Percentiles rank a stretch among this genome's conserved stretches.
phyloP scores from a whole-genome alignment of 2,113 vertebrate genomes.

The Taxidea taxus region DNA sequence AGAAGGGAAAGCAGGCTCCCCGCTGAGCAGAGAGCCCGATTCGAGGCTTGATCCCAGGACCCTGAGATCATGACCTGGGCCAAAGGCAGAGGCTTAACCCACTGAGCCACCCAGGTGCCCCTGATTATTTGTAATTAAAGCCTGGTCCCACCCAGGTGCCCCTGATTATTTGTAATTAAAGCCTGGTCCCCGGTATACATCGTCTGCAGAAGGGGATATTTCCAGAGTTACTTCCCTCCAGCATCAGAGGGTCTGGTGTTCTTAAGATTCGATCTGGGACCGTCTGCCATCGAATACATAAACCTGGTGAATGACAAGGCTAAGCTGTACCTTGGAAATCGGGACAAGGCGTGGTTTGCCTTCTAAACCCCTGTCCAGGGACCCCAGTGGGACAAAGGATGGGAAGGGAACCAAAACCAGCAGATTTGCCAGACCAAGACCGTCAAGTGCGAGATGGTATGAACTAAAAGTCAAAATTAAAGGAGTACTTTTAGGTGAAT shows the following conservation, averaged over 20 bases:
- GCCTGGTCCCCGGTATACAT: neutral
- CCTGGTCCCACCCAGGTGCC: no score
- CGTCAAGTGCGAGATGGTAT: neutral
- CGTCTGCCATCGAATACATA: neutral
- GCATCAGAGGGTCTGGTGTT: no score
- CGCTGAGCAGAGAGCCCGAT: no score
- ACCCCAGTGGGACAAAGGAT: accelerated
- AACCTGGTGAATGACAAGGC: neutral
- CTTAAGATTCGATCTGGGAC: neutral
- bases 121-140: no score
- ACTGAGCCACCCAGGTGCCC: no score
- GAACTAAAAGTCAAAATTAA: neutral
- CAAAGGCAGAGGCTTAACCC: no score
- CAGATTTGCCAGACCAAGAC: neutral
- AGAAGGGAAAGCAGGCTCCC: no score
- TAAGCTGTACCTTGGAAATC: neutral
- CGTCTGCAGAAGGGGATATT: neutral
- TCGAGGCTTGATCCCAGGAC: no score
- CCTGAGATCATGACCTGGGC: no score
- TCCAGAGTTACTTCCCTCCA: neutral
- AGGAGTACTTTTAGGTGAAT: neutral
- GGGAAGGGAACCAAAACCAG: neutral
- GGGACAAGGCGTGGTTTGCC: neutral
- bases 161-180: conserved; percentile 13
- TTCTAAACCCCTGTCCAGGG: neutral